A percentile compares a stretch with the other conserved stretches of the same genome.
phyloP scores from a whole-genome alignment of 1,140 invertebrate genomes.

The Tenebrio molitor region DNA sequence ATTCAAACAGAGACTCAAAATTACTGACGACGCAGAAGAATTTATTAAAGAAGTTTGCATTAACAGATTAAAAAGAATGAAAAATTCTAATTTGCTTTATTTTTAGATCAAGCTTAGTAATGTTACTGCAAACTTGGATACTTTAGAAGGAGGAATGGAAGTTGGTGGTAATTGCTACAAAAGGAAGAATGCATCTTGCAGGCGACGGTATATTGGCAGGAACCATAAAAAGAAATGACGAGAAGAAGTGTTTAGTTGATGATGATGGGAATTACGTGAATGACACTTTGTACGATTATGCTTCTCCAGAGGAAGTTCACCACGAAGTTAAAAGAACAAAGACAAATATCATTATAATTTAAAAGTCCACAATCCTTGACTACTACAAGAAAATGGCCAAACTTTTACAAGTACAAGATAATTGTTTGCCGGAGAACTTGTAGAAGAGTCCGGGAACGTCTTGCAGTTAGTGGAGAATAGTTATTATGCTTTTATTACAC shows the following conservation, averaged over 20 bases:
- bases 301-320: slow-evolving; percentile 74
- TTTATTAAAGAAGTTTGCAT: slow-evolving; percentile 60
- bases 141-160: slow-evolving; percentile 74
- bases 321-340: slow-evolving; percentile 70
- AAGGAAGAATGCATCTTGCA: slow-evolving; percentile 66
- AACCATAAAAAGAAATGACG: slow-evolving; percentile 57
- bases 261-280: slow-evolving; percentile 70
- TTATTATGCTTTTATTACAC: slow-evolving; percentile 70
- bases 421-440: slow-evolving; percentile 72
- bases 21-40: slow-evolving; percentile 55
- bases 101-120: slow-evolving; percentile 56
- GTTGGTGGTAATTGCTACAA: slow-evolving; percentile 66
- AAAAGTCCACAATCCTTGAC: slow-evolving; percentile 4
- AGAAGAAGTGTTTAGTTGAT: slow-evolving; percentile 71
- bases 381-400: slow-evolving; percentile 70
- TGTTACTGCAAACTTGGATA: slow-evolving; percentile 72
- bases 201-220: slow-evolving; percentile 67
- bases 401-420: slow-evolving; percentile 68
- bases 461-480: slow-evolving; percentile 73
- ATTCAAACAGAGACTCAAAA: slow-evolving; percentile 62
- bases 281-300: slow-evolving; percentile 72
- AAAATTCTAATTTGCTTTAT: no score
- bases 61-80: no score
- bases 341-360: slow-evolving; percentile 43
- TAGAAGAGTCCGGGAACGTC: slow-evolving; percentile 74